These are phyloP conservation scores for Lindbergichthys nudifrons DNA, from an alignment of 2,797 vertebrate genomes.

Conservation along the genomic window DNA sequence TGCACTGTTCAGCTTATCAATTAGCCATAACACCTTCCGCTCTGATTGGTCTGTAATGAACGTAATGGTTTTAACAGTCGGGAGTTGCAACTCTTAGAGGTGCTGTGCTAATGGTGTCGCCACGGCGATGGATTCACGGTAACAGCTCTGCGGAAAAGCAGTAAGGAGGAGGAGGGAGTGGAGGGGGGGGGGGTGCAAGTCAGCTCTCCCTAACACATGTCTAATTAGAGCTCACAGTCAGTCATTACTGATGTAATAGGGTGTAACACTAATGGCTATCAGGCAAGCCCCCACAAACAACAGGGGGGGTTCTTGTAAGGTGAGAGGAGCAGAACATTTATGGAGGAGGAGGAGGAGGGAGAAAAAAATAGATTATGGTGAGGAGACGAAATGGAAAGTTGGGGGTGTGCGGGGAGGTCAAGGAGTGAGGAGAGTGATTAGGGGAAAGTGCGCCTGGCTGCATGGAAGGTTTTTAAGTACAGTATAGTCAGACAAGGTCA, in stretches of 20 bases:
- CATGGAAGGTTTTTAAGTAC: slow-evolving; percentile 68
- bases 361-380: slow-evolving; percentile 55
- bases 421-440: slow-evolving; percentile 56
- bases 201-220: slow-evolving; percentile 94
- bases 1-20: slow-evolving; percentile 90
- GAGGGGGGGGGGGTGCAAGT: slow-evolving; percentile 79
- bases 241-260: slow-evolving; percentile 93
- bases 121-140: slow-evolving; percentile 87
- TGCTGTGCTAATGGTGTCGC: slow-evolving; percentile 94
- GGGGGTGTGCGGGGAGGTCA: slow-evolving; percentile 43
- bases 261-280: slow-evolving; percentile 94
- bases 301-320: slow-evolving; percentile 76
- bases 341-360: slow-evolving; percentile 36
- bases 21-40: slow-evolving; percentile 94
- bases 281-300: slow-evolving; percentile 88
- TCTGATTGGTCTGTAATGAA: slow-evolving; percentile 94
- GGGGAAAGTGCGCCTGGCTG: slow-evolving; percentile 42
- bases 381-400: slow-evolving; percentile 68
- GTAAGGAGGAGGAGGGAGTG: slow-evolving; percentile 47
- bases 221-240: slow-evolving; percentile 97
- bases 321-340: slow-evolving; percentile 76
- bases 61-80: slow-evolving; percentile 97
- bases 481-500: slow-evolving; percentile 68
- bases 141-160: slow-evolving; percentile 73
- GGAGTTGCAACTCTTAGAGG: slow-evolving; percentile 98